Base-by-base conservation (phyloP, 2,113 vertebrate genomes). In the Geococcyx californianus region DNA sequence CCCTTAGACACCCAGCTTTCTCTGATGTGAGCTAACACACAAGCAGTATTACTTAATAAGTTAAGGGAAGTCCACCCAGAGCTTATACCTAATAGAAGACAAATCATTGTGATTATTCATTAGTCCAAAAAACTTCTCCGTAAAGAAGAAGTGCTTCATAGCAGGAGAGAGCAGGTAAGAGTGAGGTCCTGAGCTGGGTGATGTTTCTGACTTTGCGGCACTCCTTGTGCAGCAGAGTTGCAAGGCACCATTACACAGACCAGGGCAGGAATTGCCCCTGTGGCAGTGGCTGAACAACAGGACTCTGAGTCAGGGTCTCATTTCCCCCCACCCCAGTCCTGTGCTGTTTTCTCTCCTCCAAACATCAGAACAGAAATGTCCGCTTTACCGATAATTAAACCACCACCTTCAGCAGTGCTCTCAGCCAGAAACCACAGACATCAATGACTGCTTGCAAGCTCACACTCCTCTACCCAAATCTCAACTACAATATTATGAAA, bases 151-250 rank as follows among this genome's bases (percentile, higher is more conserved):
- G 8, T 11, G 34, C 45, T 69, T 92, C 67, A 28, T 16, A 36
- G 28, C 11, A 62, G 55, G 28, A 92, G 19, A 58, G 23, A 84
- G 40, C 16, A 64, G n/a, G 13, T 42, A 29, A 28, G 9, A 28
- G 59, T 9, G 9, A 84, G 18, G 36, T 7, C 23, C 24, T 1
- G 2, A n/a, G 40, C 54, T 1, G 2, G 34, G 16, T 0, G 9
- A 66, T 24, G 44, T 14, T 36, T 77, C 54, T 45, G 13, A 25
- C 4, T 2, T 20, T 72, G 47, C 74, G 62, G 45, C 14, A 11
- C 28, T 6, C 31, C n/a, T 56, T 42, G 28, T 23, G 44, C 18
- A 60, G 72, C 52, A 82, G 45, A 33, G 21, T 21, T 0, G 3
- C 52, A 33, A n/a, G 60, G 82, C 47, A 72, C 49, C 2, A 2